phyloP scores from a whole-genome alignment of 2,113 vertebrate genomes.

The Nibea albiflora region DNA sequence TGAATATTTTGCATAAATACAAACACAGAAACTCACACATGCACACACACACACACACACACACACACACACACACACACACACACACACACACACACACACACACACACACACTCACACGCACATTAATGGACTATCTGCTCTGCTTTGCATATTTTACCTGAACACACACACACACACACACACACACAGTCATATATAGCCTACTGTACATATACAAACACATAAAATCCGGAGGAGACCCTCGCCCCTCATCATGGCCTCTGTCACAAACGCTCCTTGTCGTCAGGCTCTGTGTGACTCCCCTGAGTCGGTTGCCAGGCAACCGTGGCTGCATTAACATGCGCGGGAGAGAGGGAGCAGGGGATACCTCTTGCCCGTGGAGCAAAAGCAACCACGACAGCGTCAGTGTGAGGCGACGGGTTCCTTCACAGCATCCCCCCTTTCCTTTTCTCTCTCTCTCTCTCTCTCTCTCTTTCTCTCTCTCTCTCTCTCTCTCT shows the following conservation, averaged over 20 bases:
- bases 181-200: not conserved
- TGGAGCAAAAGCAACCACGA: conserved; percentile 71
- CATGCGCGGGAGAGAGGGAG: conserved; percentile 85
- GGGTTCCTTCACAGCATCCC: conserved; percentile 55
- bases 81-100: too few relatives aligned
- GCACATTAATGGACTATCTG: not conserved
- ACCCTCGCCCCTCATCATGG: conserved; percentile 70
- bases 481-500: not conserved
- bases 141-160: not conserved
- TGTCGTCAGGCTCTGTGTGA: conserved; percentile 76
- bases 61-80: not conserved
- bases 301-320: conserved; percentile 91
- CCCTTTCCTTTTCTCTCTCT: not conserved
- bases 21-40: not conserved
- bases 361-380: conserved; percentile 83
- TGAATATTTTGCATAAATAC: not conserved
- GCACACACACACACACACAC: not conserved
- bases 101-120: too few relatives aligned
- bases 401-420: conserved; percentile 70
- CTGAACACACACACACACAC: conserved; percentile 1
- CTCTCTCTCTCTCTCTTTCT: not conserved
- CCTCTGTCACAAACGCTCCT: conserved; percentile 79
- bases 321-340: conserved; percentile 91
- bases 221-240: conserved; percentile 42
- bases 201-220: not conserved